Percentiles rank a stretch among this genome's conserved stretches.
Evolutionary conservation across 2,113 vertebrate species (phyloP).

Genomic region (Loxodonta africana): DNA sequence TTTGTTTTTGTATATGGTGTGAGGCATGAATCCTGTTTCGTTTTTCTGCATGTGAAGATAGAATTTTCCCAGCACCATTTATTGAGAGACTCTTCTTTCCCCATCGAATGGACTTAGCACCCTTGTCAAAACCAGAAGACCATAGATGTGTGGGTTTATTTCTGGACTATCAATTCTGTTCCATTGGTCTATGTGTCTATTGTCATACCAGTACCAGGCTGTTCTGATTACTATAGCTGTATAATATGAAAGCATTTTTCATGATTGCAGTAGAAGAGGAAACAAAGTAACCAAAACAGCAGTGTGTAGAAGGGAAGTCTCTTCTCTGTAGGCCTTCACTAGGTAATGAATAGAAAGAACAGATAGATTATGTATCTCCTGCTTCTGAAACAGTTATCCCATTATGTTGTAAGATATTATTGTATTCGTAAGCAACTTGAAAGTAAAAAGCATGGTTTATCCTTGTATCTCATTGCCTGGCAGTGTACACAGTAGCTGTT

Average conservation of each 20-base stretch:
- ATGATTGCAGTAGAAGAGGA: neutral
- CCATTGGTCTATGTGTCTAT: too few species aligned
- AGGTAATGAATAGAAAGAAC: neutral
- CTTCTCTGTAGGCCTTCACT: neutral
- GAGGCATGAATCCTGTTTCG: neutral
- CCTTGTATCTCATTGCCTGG: neutral
- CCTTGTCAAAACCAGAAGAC: too few species aligned
- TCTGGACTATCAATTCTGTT: too few species aligned
- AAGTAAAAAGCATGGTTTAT: neutral
- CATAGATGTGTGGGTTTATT: too few species aligned
- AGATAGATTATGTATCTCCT: neutral
- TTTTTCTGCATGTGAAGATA: neutral
- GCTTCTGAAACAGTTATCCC: neutral
- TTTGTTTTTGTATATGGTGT: neutral
- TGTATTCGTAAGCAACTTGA: neutral
- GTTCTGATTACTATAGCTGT: too few species aligned
- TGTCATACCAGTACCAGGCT: too few species aligned
- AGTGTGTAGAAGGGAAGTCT: neutral
- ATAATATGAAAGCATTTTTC: neutral
- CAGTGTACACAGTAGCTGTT: neutral
- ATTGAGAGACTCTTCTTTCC: too few species aligned
- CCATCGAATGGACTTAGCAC: too few species aligned
- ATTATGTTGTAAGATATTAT: neutral
- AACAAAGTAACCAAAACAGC: slow-evolving; percentile 31
- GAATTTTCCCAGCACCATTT: too few species aligned